Base-by-base conservation (phyloP, 2,797 vertebrate species). In the Gallirallus australis region DNA sequence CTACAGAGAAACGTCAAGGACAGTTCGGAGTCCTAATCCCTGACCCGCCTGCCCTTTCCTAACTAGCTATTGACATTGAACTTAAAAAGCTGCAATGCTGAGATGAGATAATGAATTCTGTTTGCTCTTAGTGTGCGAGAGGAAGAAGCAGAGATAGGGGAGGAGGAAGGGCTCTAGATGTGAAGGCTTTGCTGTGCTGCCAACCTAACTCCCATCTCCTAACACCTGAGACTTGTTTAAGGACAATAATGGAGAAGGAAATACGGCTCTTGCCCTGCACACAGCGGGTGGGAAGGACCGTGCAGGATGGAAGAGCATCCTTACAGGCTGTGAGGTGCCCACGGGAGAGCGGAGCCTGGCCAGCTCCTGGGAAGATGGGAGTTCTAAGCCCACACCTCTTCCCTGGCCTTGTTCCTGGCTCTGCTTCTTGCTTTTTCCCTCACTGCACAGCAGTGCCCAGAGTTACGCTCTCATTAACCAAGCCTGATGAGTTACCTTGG, bases 51-150 rank as follows among this genome's bases (percentile, higher is more conserved):
- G 97, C 97, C 98, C 98, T 97, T 79, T 94, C 95, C 97, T 98
- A 98, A 97, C 97, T 97, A 97, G 97, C 97, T 98, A 97, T 98
- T 98, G 98, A 98, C 98, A 98, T 96, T 98, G 98, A 98, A 98
- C 97, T 98, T 88, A 96, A 93, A 92, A 88, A 87, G 95, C 97
- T 93, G 96, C 96, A 96, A 37, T 93, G 97, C 95, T 31, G 93
- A 96, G 96, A 94, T 76, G 97, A 98, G 98, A 98, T 97, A 97
- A 98, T 98, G 96, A 95, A 96, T 95, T 82, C 96, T 94, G 96
- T 90, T 91, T 96, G 97, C 96, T 97, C 68, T 65, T 48, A 68
- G 94, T 15, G 87, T 48, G 82, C 92, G 12, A 70, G 82, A 83
- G 82, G 85, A 94, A 82, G 61, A 57, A 94, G 90, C 52, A 4